These are phyloP conservation scores for Eumaeus atala DNA, from an alignment of 1,140 invertebrate species.

Conservation along the genomic window DNA sequence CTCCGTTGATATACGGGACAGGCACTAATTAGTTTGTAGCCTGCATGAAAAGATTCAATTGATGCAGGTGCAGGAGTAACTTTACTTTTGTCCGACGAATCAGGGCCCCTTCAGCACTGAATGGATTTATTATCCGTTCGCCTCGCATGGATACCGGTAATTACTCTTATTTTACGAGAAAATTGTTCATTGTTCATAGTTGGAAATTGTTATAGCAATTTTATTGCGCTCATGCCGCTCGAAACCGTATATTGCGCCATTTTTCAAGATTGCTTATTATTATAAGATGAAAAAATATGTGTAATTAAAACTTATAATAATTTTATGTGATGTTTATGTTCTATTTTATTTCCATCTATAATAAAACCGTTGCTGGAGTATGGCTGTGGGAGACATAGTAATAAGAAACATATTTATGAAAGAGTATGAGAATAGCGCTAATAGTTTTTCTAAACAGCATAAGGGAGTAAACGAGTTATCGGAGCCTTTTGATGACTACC, in stretches of 20 bases:
- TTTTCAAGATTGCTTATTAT: slow-evolving; percentile 17
- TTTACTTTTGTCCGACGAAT: slow-evolving; percentile 32
- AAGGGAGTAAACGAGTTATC: too few species aligned
- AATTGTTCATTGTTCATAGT: slow-evolving; percentile 43
- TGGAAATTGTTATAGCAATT: slow-evolving; percentile 37
- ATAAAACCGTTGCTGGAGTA: too few species aligned
- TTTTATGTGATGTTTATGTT: neutral
- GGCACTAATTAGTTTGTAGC: slow-evolving; percentile 1
- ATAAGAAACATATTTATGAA: too few species aligned
- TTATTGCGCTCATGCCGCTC: slow-evolving; percentile 29
- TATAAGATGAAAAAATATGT: slow-evolving; percentile 3
- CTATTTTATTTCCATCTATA: neutral
- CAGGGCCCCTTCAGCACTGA: slow-evolving; percentile 34
- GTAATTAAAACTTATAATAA: slow-evolving; percentile 3
- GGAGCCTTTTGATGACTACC: too few species aligned
- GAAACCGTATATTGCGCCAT: slow-evolving; percentile 20
- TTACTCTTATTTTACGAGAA: slow-evolving; percentile 40
- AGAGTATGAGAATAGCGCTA: too few species aligned
- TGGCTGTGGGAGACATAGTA: too few species aligned
- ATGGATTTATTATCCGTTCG: slow-evolving; percentile 51
- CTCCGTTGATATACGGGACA: neutral
- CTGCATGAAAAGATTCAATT: slow-evolving; percentile 4
- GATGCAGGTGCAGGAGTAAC: too few species aligned
- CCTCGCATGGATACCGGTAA: slow-evolving; percentile 43
- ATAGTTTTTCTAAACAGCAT: too few species aligned